These are phyloP conservation scores for Philaenus spumarius DNA, from an alignment of 1,140 invertebrate genomes.

Conservation along the genomic window DNA sequence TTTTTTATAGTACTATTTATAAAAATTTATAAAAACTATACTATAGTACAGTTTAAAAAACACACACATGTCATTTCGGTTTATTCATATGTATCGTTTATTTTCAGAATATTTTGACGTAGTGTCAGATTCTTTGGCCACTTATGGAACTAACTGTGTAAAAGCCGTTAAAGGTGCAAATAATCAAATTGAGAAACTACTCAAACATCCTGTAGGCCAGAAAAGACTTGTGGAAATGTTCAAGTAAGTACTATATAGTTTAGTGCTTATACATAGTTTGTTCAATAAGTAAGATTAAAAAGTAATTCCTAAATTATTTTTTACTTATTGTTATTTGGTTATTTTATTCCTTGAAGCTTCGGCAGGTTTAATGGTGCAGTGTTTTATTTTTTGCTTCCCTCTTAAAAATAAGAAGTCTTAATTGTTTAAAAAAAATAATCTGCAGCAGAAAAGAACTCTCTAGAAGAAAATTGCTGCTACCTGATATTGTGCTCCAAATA, in stretches of 20 bases:
- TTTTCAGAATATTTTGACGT: conserved; percentile 67
- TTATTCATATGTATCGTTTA: background rate
- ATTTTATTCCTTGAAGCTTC: too few relatives aligned
- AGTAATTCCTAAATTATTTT: too few relatives aligned
- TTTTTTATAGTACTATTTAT: background rate
- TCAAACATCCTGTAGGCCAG: conserved; percentile 53
- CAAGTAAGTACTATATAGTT: conserved; percentile 43
- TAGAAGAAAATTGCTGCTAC: too few relatives aligned
- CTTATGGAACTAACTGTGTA: conserved; percentile 55
- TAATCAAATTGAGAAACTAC: conserved; percentile 53
- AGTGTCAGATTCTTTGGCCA: conserved; percentile 58
- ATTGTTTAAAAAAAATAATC: too few relatives aligned
- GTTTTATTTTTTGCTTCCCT: too few relatives aligned
- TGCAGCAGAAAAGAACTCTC: too few relatives aligned
- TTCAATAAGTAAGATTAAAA: too few relatives aligned
- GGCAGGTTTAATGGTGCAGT: too few relatives aligned
- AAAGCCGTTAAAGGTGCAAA: conserved; percentile 55
- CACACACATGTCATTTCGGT: background rate
- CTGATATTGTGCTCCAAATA: too few relatives aligned
- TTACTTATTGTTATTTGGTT: too few relatives aligned
- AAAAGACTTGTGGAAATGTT: conserved; percentile 58
- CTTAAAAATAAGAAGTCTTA: too few relatives aligned
- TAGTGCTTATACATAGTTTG: too few relatives aligned
- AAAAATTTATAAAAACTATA: background rate
- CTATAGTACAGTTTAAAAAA: background rate